phyloP scores from a whole-genome alignment of 2,113 vertebrate species.

The Alethe diademata region DNA sequence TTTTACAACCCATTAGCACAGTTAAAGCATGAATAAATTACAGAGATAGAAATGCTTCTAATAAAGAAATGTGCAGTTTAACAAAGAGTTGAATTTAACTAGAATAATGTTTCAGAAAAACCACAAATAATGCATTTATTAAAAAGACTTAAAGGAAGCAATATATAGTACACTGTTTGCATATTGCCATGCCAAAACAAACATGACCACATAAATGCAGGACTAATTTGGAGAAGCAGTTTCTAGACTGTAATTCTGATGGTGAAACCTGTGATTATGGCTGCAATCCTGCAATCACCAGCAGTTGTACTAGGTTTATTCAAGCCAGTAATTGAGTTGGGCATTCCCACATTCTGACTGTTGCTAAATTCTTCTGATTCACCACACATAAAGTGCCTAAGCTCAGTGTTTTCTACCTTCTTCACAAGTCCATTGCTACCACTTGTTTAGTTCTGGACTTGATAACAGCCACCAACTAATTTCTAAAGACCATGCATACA shows the following conservation, averaged over 20 bases:
- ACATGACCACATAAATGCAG: conserved; percentile 23
- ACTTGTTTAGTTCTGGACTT: neutral
- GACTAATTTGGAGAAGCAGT: conserved; percentile 33
- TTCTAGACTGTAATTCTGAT: conserved; percentile 28
- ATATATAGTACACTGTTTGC: neutral
- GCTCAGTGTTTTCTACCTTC: neutral
- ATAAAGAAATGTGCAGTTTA: neutral
- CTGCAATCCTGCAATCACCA: conserved; percentile 11
- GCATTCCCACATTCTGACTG: conserved; percentile 1
- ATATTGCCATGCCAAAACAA: conserved; percentile 10
- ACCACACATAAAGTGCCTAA: neutral
- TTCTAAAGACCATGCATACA: accelerated
- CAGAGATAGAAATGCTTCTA: neutral
- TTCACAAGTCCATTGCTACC: neutral
- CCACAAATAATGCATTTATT: neutral
- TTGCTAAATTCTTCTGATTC: neutral
- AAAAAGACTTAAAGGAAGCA: conserved; percentile 3
- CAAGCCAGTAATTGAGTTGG: neutral
- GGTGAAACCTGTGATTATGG: conserved; percentile 26
- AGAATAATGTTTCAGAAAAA: neutral
- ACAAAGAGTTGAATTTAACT: neutral
- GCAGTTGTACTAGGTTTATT: neutral
- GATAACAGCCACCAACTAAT: neutral
- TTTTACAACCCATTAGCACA: neutral
- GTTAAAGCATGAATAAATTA: neutral